Evolutionary conservation across 2,797 vertebrate genomes (phyloP).

Genomic region (Borostomias antarcticus): DNA sequence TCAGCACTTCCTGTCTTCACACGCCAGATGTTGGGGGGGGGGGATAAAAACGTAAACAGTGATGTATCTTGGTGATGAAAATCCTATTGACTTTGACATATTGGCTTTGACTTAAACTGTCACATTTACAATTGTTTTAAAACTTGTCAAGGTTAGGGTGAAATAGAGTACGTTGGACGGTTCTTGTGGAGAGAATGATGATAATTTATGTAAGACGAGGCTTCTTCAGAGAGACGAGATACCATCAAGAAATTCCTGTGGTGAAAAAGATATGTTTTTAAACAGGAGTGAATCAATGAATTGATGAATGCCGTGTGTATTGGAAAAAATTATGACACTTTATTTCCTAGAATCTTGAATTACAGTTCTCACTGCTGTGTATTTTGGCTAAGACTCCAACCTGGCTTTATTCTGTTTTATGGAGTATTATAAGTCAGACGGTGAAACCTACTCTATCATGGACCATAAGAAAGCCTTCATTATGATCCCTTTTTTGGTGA

Average conservation of each 20-base stretch:
- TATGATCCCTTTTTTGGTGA: conserved; percentile 43
- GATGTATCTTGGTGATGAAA: conserved; percentile 18
- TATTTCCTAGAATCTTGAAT: not conserved
- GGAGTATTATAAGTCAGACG: conserved; percentile 25
- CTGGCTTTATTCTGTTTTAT: conserved; percentile 33
- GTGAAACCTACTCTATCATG: conserved; percentile 37
- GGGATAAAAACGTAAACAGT: conserved; percentile 33
- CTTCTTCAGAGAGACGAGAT: too few relatives aligned
- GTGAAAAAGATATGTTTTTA: too few relatives aligned
- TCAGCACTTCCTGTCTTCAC: conserved; percentile 71
- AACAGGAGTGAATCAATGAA: too few relatives aligned
- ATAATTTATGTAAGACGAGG: too few relatives aligned
- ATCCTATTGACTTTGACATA: not conserved
- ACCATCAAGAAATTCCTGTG: too few relatives aligned
- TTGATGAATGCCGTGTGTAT: too few relatives aligned
- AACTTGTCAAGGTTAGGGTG: too few relatives aligned
- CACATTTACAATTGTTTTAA: too few relatives aligned
- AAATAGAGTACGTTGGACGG: too few relatives aligned
- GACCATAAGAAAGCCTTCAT: conserved; percentile 37
- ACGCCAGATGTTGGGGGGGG: conserved; percentile 47
- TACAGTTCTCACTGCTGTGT: not conserved
- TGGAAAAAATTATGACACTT: too few relatives aligned
- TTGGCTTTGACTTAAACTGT: too few relatives aligned
- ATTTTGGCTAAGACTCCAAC: conserved; percentile 5
- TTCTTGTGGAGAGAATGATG: too few relatives aligned